phyloP scores from a whole-genome alignment of 2,797 vertebrate species.

The Neomorphus geoffroyi region DNA sequence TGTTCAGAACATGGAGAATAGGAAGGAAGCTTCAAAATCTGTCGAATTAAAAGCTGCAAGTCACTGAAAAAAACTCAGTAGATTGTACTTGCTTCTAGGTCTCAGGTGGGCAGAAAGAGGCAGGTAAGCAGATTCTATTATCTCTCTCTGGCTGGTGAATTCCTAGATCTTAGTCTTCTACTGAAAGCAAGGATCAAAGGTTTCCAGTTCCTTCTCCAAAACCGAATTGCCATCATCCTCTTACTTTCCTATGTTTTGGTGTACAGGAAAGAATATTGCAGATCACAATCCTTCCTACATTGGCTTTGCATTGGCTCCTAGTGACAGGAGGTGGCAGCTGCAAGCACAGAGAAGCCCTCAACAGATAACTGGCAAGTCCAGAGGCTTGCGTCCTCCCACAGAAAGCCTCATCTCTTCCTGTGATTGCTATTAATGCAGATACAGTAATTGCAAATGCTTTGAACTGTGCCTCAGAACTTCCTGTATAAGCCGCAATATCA shows the following conservation, averaged over 20 bases:
- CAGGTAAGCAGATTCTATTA: not conserved
- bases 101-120: not conserved
- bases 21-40: not conserved
- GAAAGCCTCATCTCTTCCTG: not conserved
- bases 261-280: not conserved
- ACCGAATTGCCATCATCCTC: not conserved
- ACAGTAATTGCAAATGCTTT: not conserved
- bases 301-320: not conserved
- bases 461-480: not conserved
- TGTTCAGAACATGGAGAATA: not conserved
- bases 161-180: not conserved
- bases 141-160: not conserved
- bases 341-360: not conserved
- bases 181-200: not conserved
- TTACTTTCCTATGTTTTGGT: not conserved
- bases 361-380: not conserved
- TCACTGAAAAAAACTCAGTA: not conserved
- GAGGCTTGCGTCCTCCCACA: not conserved
- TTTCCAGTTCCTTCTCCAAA: not conserved
- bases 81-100: not conserved
- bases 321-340: not conserved
- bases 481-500: not conserved
- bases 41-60: not conserved
- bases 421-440: not conserved
- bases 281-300: not conserved